Conservation (phyloP, 1,140 invertebrate genomes). For the Trissolcus basalis region DNA sequence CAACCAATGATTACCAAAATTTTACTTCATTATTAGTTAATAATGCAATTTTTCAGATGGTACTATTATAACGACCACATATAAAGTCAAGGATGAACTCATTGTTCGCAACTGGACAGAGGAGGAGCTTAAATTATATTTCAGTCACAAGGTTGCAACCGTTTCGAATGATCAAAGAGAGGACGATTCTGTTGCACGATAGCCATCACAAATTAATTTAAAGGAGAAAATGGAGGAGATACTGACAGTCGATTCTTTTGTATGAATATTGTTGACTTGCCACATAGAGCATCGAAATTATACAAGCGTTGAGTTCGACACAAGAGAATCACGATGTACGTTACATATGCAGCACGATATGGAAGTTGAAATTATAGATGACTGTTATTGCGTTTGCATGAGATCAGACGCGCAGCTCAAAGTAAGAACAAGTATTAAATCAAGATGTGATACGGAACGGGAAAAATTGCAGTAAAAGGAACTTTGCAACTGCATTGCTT, state of each 20-base stretch:
- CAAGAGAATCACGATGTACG: slow-evolving; percentile 57
- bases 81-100: slow-evolving; percentile 69
- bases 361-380: slow-evolving; percentile 44
- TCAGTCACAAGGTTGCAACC: slow-evolving; percentile 17
- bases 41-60: slow-evolving; percentile 69
- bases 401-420: slow-evolving; percentile 17
- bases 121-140: slow-evolving; percentile 61
- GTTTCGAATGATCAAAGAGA: slow-evolving; percentile 37
- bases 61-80: slow-evolving; percentile 75
- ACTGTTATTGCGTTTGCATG: slow-evolving; percentile 28
- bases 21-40: too few relatives aligned
- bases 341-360: slow-evolving; percentile 58
- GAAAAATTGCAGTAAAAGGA: slow-evolving; percentile 5
- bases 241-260: slow-evolving; percentile 72
- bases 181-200: slow-evolving; percentile 6
- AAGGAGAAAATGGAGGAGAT: slow-evolving; percentile 46
- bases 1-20: too few relatives aligned
- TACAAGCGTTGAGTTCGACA: slow-evolving; percentile 74
- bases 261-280: slow-evolving; percentile 74
- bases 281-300: slow-evolving; percentile 77
- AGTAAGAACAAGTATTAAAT: slow-evolving; percentile 21
- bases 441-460: not conserved
- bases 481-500: not conserved
- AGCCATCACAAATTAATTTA: slow-evolving; percentile 24
- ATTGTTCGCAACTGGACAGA: slow-evolving; percentile 64